phyloP scores from a whole-genome alignment of 1,140 invertebrate species.

The Lutraria rhynchaena region DNA sequence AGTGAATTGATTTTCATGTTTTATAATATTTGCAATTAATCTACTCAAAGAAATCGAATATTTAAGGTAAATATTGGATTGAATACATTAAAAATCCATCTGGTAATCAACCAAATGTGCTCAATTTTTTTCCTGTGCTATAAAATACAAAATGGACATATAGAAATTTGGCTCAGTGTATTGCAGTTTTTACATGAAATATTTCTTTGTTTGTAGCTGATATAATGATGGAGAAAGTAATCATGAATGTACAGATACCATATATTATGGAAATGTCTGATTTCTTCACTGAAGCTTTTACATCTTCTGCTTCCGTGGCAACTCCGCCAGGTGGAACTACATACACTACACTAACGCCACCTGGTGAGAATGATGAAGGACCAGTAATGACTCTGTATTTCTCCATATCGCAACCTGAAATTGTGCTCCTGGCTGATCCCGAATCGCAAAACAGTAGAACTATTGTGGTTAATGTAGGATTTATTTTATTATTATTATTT shows the following conservation, averaged over 20 bases:
- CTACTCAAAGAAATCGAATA: too few relatives aligned
- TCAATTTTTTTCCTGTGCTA: too few relatives aligned
- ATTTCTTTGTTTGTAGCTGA: conserved; percentile 82
- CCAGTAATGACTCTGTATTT: conserved; percentile 70
- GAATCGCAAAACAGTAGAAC: conserved; percentile 88
- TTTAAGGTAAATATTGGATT: too few relatives aligned
- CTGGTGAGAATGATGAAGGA: conserved; percentile 19
- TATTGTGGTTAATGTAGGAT: conserved; percentile 85
- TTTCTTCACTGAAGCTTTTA: conserved; percentile 81
- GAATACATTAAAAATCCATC: too few relatives aligned
- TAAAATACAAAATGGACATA: too few relatives aligned
- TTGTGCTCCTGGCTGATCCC: conserved; percentile 89
- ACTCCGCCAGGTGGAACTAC: conserved; percentile 9
- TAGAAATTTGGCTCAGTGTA: too few relatives aligned
- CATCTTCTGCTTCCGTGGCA: conserved; percentile 1
- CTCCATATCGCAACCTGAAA: conserved; percentile 88
- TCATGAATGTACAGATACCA: conserved; percentile 88
- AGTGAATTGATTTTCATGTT: too few relatives aligned
- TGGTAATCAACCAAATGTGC: too few relatives aligned
- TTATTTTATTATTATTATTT: too few relatives aligned
- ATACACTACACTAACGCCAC: conserved; percentile 2
- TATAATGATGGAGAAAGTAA: conserved; percentile 88
- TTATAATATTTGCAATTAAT: too few relatives aligned
- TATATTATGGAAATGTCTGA: conserved; percentile 87
- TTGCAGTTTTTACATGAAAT: too few relatives aligned